Percentiles rank a stretch among this genome's conserved stretches.
Evolutionary conservation across 2,797 vertebrate species (phyloP).

Genomic region (Amazona ochrocephala): DNA sequence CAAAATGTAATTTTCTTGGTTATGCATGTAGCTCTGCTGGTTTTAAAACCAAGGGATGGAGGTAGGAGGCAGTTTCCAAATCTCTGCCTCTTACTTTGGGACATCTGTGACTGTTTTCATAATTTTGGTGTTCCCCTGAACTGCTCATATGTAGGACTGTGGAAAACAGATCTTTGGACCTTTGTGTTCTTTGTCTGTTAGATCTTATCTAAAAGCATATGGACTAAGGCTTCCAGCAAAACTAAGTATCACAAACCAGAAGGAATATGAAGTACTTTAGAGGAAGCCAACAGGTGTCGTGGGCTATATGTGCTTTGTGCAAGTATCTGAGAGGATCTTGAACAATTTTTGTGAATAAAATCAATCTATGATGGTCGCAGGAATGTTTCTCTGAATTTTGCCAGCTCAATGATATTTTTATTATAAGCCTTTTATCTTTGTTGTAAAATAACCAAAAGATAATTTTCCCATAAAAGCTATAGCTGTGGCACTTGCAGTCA

Average conservation of each 20-base stretch:
- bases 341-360: background rate
- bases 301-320: background rate
- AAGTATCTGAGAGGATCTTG: background rate
- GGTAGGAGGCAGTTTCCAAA: constrained; percentile 9
- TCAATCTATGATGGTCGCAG: background rate
- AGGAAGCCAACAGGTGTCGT: background rate
- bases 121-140: background rate
- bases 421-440: background rate
- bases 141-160: background rate
- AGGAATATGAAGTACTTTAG: background rate
- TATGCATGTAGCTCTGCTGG: background rate
- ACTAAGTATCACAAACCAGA: background rate
- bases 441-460: background rate
- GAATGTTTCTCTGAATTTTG: background rate
- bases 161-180: background rate
- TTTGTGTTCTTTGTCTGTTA: background rate
- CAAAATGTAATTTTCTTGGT: constrained; percentile 35
- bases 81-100: background rate
- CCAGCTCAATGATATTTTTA: background rate
- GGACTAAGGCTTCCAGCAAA: background rate
- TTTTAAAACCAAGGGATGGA: constrained; percentile 16
- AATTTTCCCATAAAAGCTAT: background rate
- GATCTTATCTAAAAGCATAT: background rate
- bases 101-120: background rate
- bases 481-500: background rate